Base-by-base conservation (phyloP, 2,113 vertebrate species). In the Megalops atlanticus region DNA sequence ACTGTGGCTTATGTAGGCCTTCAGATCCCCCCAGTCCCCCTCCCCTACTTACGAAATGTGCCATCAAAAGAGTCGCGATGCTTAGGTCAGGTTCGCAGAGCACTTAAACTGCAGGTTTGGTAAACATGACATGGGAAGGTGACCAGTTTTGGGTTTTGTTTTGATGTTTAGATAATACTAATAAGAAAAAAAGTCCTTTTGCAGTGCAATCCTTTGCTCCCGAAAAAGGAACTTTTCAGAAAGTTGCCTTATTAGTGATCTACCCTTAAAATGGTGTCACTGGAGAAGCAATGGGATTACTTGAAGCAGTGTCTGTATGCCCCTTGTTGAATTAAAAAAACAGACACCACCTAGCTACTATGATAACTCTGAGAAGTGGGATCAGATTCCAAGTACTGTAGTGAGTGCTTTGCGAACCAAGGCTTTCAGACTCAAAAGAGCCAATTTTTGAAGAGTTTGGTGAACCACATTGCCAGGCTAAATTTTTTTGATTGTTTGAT, bases 1-100 rank as follows among this genome's bases (percentile, higher is more conserved):
- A 6, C 80, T 93, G 69, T 94, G 92, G 92, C 91, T 95, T 36
- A 90, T 92, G 91, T 94, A 94, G 92, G 89, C 82, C 83, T 86
- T 86, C 89, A 91, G 43, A 31, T 81, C 78, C 82, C 76, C 83
- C 82, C 12, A 27, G 2, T 27, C 43, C 54, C 45, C 40, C 81
- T 86, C 87, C 80, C 88, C 85, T 74, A 87, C 76, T 70, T 85
- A 87, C 88, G 89, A 89, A 85, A 86, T 80, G 81, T 87, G 80
- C 82, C 75, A 88, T 79, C 77, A 73, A 45, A 75, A 86, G 85
- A 83, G 86, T 88, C 82, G 45, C 80, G 76, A 77, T 85, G 82
- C 79, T 76, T 85, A 85, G 90, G 90, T 86, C 74, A 87, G 91
- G 92, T 92, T 94, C 85, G 83, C 92, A 93, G 82, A 90, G 91